A percentile compares a stretch with the other conserved stretches of the same genome.
phyloP scores from a whole-genome alignment of 2,797 vertebrate genomes.

The Pipistrellus nathusii region DNA sequence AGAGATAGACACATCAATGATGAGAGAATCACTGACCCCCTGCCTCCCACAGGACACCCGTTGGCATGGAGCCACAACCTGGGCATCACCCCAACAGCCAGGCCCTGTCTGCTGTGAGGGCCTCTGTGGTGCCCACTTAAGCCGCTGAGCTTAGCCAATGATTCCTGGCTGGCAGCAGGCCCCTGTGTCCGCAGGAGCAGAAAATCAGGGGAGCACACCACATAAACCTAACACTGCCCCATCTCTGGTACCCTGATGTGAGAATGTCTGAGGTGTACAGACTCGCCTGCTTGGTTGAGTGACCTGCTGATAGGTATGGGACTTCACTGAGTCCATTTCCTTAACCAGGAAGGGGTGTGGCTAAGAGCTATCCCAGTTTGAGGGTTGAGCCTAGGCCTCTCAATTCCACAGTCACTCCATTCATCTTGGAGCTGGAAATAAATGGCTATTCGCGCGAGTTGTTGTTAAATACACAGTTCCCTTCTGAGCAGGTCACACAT shows the following conservation, averaged over 20 bases:
- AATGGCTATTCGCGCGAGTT: background rate
- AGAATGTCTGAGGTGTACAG: rapidly evolving
- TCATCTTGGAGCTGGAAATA: background rate
- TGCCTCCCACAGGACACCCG: too few species aligned
- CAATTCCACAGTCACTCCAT: too few species aligned
- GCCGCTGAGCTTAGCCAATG: rapidly evolving
- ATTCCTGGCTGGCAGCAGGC: rapidly evolving
- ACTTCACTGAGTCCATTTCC: background rate
- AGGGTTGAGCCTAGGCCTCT: background rate
- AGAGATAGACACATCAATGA: too few species aligned
- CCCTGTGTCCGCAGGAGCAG: rapidly evolving
- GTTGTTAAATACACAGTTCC: background rate
- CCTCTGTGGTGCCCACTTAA: rapidly evolving
- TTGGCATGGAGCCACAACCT: too few species aligned
- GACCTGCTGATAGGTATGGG: background rate
- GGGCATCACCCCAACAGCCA: too few species aligned
- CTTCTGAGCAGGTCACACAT: background rate
- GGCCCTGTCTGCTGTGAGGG: background rate
- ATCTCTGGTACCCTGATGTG: rapidly evolving
- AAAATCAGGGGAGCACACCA: background rate
- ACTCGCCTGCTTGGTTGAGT: rapidly evolving
- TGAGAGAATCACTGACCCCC: too few species aligned
- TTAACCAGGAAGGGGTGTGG: background rate
- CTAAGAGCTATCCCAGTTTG: background rate
- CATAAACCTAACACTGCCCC: background rate